Base-by-base conservation (phyloP, 2,797 vertebrate genomes). In the Bradypodion pumilum region DNA sequence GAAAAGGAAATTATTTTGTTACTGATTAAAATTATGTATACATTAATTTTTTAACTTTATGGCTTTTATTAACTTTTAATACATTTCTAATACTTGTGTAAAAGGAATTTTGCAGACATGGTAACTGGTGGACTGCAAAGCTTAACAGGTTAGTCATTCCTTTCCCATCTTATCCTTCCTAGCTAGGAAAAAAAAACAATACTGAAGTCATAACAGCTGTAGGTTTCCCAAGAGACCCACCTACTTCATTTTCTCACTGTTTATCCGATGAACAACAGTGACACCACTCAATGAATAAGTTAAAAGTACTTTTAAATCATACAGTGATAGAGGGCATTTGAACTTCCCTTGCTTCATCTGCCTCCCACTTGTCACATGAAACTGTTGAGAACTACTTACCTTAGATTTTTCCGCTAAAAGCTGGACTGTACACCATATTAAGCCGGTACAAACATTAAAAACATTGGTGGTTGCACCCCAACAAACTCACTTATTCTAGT, bases 1-100 rank as follows among this genome's bases (percentile, higher is more conserved):
- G 46, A 56, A 86, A 88, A 70, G 40, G 85, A 74, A 83, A 81
- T 89, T 91, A 92, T 89, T 94, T 95, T 93, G 69, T 82, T 94
- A 90, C 75, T 89, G 82, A 86, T 88, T 90, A 80, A 86, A 85
- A 90, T 91, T 91, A 90, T 90, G 83, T 90, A 84, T 85, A 84
- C 89, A 62, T 59, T 90, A 19, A 80, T 85, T 78, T 90, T 73
- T 49, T 83, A 65, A 92, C n/a, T 88, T 90, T 89, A 77, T 65
- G 29, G 42, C 86, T 92, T 88, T 92, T 85, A 77, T 74, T 85
- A 91, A 89, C 80, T 44, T 3, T 35, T 87, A 87, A 86, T 88
- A 87, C 85, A 91, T 83, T 70, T 90, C 63, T 88, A 63, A 86
- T 87, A 88, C 74, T 89, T 87, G 90, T 91, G 40, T 70, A 74